These are phyloP conservation scores for Pardalotus punctatus DNA, from an alignment of 2,113 vertebrate genomes.

Conservation along the genomic window DNA sequence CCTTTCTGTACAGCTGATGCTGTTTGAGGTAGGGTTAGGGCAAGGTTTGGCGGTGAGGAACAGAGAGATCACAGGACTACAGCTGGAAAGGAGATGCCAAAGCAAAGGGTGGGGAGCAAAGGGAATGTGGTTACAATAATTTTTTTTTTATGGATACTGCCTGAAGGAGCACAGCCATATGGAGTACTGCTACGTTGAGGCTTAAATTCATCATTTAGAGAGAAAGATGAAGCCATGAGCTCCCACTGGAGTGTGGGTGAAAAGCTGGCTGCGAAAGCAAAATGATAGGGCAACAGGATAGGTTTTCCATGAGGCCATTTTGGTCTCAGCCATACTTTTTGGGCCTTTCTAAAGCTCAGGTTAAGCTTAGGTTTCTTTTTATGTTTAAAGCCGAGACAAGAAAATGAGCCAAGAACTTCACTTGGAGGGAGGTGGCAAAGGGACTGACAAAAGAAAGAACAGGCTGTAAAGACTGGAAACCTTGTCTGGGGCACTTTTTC, in stretches of 20 bases:
- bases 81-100: background rate
- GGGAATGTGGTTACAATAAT: background rate
- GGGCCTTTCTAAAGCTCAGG: background rate
- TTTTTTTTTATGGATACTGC: background rate
- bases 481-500: background rate
- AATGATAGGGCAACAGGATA: background rate
- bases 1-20: background rate
- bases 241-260: background rate
- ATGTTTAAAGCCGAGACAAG: background rate
- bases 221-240: background rate
- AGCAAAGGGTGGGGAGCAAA: background rate
- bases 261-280: background rate
- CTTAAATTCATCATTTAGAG: background rate
- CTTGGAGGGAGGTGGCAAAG: background rate
- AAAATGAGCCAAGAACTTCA: background rate
- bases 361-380: background rate
- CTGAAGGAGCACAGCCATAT: background rate
- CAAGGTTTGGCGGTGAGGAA: background rate
- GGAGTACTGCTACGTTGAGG: background rate
- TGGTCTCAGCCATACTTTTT: background rate
- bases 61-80: background rate
- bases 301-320: background rate
- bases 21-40: background rate
- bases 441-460: background rate
- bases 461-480: background rate